phyloP scores from a whole-genome alignment of 2,888 invertebrate genomes.

The Nymphalis urticae region DNA sequence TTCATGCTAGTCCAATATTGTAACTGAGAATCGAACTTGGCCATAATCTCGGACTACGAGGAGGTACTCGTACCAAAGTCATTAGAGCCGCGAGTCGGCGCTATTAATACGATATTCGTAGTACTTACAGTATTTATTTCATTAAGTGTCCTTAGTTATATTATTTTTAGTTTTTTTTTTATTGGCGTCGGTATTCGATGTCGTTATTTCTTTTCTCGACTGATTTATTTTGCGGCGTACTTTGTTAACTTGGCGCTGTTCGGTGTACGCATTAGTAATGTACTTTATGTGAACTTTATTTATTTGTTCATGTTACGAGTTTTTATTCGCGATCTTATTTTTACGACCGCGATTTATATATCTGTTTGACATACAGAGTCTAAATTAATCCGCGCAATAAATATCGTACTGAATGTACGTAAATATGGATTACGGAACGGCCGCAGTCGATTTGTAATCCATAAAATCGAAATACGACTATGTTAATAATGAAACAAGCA shows the following conservation, averaged over 20 bases:
- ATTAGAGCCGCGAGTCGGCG: constrained; percentile 39
- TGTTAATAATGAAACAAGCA: constrained; percentile 13
- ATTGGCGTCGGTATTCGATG: constrained; percentile 36
- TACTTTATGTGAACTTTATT: constrained; percentile 11
- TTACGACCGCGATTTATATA: constrained; percentile 5
- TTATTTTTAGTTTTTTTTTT: constrained; percentile 52
- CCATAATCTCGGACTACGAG: constrained; percentile 67
- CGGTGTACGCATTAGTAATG: not conserved
- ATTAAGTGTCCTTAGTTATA: constrained; percentile 53
- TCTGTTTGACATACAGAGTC: not conserved
- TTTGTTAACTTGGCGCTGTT: constrained; percentile 11
- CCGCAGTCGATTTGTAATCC: not conserved
- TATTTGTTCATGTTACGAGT: constrained; percentile 7
- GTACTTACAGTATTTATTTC: constrained; percentile 82
- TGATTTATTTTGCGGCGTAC: constrained; percentile 34
- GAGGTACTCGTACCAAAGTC: constrained; percentile 70
- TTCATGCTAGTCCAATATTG: constrained; percentile 78
- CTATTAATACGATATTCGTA: constrained; percentile 51
- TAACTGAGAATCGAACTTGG: constrained; percentile 75
- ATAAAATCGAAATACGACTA: constrained; percentile 1
- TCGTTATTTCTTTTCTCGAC: constrained; percentile 29
- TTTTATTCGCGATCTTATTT: constrained; percentile 23
- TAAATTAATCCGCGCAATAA: constrained; percentile 9
- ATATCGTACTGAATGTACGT: not conserved
- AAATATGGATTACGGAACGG: not conserved